phyloP scores from a whole-genome alignment of 1,140 invertebrate genomes.

The Heliconius congener region DNA sequence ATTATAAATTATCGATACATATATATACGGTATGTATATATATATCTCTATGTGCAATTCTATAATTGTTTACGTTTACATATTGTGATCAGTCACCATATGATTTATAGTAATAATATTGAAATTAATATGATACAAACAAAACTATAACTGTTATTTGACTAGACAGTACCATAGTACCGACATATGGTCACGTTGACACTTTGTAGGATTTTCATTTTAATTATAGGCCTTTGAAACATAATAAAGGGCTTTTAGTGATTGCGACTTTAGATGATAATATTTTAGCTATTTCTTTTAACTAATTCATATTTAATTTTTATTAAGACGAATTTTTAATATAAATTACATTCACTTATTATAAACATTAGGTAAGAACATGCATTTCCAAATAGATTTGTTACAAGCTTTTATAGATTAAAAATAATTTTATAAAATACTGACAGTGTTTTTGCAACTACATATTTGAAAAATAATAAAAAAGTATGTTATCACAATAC shows the following conservation, averaged over 20 bases:
- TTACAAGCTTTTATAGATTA: background rate
- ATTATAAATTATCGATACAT: slow-evolving; percentile 39
- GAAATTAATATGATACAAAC: slow-evolving; percentile 74
- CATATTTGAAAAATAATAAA: slow-evolving; percentile 29
- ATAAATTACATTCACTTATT: background rate
- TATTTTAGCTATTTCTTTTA: background rate
- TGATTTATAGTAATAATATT: slow-evolving; percentile 56
- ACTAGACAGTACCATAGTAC: slow-evolving; percentile 79
- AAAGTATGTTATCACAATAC: slow-evolving; percentile 29
- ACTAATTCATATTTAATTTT: background rate
- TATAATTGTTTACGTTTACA: slow-evolving; percentile 41
- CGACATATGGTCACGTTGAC: slow-evolving; percentile 64
- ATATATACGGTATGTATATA: background rate
- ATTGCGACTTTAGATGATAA: background rate
- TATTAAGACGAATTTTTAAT: background rate
- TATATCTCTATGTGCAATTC: slow-evolving; percentile 33
- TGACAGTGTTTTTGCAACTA: slow-evolving; percentile 11
- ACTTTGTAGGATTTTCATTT: slow-evolving; percentile 50
- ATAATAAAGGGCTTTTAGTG: slow-evolving; percentile 58
- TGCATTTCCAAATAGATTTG: slow-evolving; percentile 6
- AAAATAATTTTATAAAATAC: slow-evolving; percentile 6
- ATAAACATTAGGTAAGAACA: background rate
- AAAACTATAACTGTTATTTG: slow-evolving; percentile 74
- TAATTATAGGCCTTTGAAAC: slow-evolving; percentile 32
- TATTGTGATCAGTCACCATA: slow-evolving; percentile 64